Conservation (phyloP, 2,888 invertebrate genomes). For the Xestia sexstrigata region DNA sequence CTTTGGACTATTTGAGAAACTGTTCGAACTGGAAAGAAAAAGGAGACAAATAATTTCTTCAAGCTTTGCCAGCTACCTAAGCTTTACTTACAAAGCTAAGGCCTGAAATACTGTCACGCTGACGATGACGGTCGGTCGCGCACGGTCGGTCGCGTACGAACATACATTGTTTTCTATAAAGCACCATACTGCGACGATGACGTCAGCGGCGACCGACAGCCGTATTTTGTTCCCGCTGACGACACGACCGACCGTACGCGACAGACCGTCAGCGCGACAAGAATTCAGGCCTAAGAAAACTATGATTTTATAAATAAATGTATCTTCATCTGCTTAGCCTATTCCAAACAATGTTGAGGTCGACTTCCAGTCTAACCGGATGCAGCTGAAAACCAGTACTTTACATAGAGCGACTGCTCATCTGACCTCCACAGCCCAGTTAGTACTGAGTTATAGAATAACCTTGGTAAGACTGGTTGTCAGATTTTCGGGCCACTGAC, state of each 20-base stretch:
- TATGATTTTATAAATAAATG: neutral
- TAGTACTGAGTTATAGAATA: neutral
- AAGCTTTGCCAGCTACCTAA: neutral
- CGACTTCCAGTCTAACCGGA: neutral
- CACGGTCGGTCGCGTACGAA: too few relatives aligned
- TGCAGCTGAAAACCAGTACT: neutral
- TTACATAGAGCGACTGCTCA: neutral
- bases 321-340: neutral
- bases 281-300: too few relatives aligned
- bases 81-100: neutral
- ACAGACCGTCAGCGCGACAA: too few relatives aligned
- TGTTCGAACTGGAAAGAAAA: conserved; percentile 37
- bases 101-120: too few relatives aligned
- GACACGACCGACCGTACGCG: too few relatives aligned
- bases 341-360: neutral
- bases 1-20: conserved; percentile 1
- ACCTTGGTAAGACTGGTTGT: neutral
- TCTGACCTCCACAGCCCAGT: neutral
- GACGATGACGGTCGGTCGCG: too few relatives aligned
- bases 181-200: too few relatives aligned
- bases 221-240: too few relatives aligned
- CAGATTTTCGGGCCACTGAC: neutral
- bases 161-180: too few relatives aligned
- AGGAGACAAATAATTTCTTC: neutral
- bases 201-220: too few relatives aligned